Conservation (phyloP, 2,797 vertebrate genomes). For the Luscinia megarhynchos region DNA sequence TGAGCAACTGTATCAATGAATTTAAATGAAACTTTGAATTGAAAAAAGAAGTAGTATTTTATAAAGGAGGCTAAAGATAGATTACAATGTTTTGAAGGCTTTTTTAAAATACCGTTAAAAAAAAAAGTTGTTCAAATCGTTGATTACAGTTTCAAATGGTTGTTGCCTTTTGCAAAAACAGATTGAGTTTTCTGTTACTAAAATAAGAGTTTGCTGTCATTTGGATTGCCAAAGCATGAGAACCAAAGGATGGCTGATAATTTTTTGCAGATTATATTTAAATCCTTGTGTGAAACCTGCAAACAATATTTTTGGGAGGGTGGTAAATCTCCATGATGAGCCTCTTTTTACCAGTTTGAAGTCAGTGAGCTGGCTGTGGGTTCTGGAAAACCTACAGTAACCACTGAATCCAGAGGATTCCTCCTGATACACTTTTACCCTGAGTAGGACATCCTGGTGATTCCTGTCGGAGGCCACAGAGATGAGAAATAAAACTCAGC, state of each 20-base stretch:
- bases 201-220: background rate
- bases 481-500: background rate
- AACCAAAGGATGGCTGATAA: background rate
- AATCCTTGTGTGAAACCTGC: background rate
- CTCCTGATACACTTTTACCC: background rate
- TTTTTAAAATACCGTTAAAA: background rate
- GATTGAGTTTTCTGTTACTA: background rate
- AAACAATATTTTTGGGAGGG: background rate
- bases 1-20: background rate
- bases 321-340: fast-evolving
- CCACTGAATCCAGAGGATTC: background rate
- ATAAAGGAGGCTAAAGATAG: background rate
- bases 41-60: background rate
- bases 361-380: background rate
- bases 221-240: background rate
- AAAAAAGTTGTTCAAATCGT: background rate
- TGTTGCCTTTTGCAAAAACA: background rate
- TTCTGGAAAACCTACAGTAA: background rate
- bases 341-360: background rate
- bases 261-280: background rate
- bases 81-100: background rate
- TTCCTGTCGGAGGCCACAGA: background rate
- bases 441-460: background rate
- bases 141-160: background rate
- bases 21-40: background rate